Conservation (phyloP, 2,113 vertebrate genomes). For the Athene noctua region DNA sequence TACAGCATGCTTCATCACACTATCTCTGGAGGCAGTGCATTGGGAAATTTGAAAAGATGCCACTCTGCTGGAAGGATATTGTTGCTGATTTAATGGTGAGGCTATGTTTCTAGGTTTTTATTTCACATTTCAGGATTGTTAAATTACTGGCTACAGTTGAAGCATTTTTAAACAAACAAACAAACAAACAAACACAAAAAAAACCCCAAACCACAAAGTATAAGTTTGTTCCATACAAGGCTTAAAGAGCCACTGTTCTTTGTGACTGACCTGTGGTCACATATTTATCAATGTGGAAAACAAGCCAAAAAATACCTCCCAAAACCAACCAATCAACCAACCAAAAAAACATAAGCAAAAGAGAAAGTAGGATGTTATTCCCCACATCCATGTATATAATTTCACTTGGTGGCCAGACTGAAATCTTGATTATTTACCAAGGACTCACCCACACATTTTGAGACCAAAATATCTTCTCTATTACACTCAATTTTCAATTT, state of each 20-base stretch:
- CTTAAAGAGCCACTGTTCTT: neutral
- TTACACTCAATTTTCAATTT: neutral
- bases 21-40: neutral
- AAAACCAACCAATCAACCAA: no score
- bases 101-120: neutral
- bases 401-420: neutral
- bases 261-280: neutral
- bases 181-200: neutral
- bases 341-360: neutral
- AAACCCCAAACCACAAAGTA: no score
- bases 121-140: neutral
- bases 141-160: neutral
- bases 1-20: constrained; percentile 2
- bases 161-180: neutral
- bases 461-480: neutral
- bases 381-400: neutral
- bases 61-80: neutral
- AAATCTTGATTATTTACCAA: neutral
- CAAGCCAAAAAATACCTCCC: no score
- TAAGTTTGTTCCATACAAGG: fast-evolving
- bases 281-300: neutral
- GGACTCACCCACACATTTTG: neutral
- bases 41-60: neutral
- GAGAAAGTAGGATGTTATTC: neutral
- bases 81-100: neutral